phyloP scores from a whole-genome alignment of 1,140 invertebrate species.

The Pararge aegeria region DNA sequence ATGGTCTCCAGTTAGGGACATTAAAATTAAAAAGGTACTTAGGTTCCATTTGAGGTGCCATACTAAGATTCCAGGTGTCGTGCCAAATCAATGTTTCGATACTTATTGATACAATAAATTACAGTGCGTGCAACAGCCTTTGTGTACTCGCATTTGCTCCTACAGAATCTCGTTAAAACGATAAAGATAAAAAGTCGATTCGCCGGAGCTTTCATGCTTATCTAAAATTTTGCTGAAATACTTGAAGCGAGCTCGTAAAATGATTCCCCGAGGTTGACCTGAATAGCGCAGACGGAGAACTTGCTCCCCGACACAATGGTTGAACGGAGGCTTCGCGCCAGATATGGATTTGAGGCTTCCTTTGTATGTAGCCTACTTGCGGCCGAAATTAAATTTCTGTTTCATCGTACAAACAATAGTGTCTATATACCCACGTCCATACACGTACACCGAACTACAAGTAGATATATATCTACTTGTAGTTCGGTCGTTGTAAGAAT shows the following conservation, averaged over 20 bases:
- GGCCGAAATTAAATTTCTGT: constrained; percentile 25
- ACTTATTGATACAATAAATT: no score
- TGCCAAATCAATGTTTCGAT: no score
- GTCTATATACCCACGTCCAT: no score
- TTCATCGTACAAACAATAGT: constrained; percentile 3
- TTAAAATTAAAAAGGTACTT: no score
- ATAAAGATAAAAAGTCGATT: constrained; percentile 21
- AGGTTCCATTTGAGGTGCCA: no score
- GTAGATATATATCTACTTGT: no score
- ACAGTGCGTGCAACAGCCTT: background rate
- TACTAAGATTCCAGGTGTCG: no score
- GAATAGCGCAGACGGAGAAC: constrained; percentile 21
- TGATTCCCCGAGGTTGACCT: constrained; percentile 27
- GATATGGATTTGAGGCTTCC: constrained; percentile 29
- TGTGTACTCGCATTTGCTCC: background rate
- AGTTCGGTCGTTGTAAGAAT: no score
- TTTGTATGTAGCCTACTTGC: constrained; percentile 27
- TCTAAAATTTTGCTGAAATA: constrained; percentile 22
- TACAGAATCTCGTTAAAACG: background rate
- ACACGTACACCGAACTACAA: no score
- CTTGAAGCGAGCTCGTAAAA: constrained; percentile 26
- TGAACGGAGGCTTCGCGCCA: constrained; percentile 18
- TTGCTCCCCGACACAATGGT: constrained; percentile 26
- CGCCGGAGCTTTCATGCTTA: constrained; percentile 15
- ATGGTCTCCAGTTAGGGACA: no score